Conservation (phyloP, 30 jellyfish, hydroid and myxozoan species). For the Aurelia aurita complex sp. Pacific region DNA sequence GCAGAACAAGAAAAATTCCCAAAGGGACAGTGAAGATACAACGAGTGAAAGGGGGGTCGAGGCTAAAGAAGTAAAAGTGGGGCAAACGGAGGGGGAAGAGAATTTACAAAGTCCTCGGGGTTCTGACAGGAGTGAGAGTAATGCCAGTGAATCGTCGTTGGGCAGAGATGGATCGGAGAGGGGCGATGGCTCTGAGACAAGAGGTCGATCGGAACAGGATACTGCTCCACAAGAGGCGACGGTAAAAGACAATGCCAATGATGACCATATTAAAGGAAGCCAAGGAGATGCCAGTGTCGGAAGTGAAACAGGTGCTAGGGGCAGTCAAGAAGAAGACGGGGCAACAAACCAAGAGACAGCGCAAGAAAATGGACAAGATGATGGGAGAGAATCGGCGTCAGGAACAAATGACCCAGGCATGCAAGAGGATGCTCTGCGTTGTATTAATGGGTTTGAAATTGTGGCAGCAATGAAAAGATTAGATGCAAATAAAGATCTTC, state of each 20-base stretch:
- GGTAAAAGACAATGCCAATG: too few species aligned
- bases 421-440: constrained; percentile 14
- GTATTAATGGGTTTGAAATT: constrained; percentile 78
- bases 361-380: constrained; percentile 26
- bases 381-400: neutral
- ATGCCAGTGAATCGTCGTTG: too few species aligned
- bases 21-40: neutral
- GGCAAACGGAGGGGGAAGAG: constrained; percentile 2
- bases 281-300: neutral
- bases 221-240: too few species aligned
- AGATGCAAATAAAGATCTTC: constrained; percentile 40
- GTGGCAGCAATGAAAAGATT: constrained; percentile 76
- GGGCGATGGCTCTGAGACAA: too few species aligned
- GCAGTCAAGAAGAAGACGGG: neutral
- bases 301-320: neutral
- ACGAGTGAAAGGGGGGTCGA: neutral
- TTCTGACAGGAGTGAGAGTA: too few species aligned
- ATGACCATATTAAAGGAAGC: too few species aligned
- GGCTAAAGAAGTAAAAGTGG: neutral
- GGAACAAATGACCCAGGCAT: constrained; percentile 14
- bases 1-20: neutral
- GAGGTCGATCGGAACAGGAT: too few species aligned
- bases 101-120: too few species aligned
- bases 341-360: neutral
- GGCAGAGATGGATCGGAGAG: too few species aligned